These are phyloP conservation scores for Anhinga rufa DNA, from an alignment of 2,113 vertebrate genomes.

Conservation along the genomic window DNA sequence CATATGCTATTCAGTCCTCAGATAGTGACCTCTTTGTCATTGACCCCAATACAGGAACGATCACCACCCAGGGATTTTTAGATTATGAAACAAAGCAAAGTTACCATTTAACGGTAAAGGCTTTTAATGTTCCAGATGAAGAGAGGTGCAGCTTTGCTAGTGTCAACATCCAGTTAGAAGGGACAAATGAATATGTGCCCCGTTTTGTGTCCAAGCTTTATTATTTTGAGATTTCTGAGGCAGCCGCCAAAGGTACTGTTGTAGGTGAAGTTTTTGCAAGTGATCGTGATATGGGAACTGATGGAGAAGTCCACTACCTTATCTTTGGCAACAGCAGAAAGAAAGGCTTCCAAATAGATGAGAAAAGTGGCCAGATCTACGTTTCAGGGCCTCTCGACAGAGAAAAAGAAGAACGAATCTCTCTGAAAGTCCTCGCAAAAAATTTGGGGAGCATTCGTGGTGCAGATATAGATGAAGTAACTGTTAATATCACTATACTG, in stretches of 20 bases:
- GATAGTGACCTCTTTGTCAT: slow-evolving; percentile 97
- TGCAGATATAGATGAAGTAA: slow-evolving; percentile 93
- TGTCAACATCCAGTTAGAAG: slow-evolving; percentile 88
- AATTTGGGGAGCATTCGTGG: slow-evolving; percentile 90
- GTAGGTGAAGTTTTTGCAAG: slow-evolving; percentile 97
- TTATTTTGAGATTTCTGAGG: slow-evolving; percentile 96
- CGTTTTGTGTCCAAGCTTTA: slow-evolving; percentile 97
- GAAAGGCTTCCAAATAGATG: slow-evolving; percentile 90
- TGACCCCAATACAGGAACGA: slow-evolving; percentile 90
- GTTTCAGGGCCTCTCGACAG: slow-evolving; percentile 89
- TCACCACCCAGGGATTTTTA: slow-evolving; percentile 98
- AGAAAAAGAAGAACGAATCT: slow-evolving; percentile 92
- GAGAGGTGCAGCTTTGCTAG: slow-evolving; percentile 91
- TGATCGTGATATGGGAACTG: slow-evolving; percentile 91
- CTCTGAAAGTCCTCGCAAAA: slow-evolving; percentile 92
- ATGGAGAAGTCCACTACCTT: slow-evolving; percentile 93
- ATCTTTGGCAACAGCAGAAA: slow-evolving; percentile 91
- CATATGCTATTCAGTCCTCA: slow-evolving; percentile 89
- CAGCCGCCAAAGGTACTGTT: slow-evolving; percentile 83
- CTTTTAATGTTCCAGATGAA: slow-evolving; percentile 95
- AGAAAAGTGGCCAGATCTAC: slow-evolving; percentile 87
- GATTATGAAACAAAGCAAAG: slow-evolving; percentile 96
- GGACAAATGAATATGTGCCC: slow-evolving; percentile 97
- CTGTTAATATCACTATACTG: slow-evolving; percentile 90
- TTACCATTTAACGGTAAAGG: slow-evolving; percentile 92